Evolutionary conservation across 2,797 vertebrate species (phyloP).

Genomic region (Salarias fasciatus): DNA sequence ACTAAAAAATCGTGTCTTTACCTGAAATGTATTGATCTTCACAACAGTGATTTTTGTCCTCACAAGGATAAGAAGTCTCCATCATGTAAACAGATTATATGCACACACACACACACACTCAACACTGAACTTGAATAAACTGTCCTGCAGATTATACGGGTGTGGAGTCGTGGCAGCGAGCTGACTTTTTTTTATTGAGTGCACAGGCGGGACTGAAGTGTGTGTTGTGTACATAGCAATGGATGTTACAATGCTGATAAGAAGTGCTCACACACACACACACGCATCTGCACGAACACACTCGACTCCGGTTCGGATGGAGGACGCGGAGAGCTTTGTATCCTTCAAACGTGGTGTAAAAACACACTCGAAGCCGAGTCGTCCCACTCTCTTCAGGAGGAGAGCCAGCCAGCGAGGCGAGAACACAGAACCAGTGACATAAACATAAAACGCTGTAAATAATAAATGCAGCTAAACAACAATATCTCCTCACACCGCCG

Average conservation of each 20-base stretch:
- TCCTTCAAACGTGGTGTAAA: conserved; percentile 2
- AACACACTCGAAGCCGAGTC: background rate
- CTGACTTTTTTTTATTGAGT: background rate
- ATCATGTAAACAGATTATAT: background rate
- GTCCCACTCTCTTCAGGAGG: background rate
- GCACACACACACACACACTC: background rate
- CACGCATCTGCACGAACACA: background rate
- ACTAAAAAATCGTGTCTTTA: too few relatives aligned
- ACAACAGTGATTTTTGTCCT: too few relatives aligned
- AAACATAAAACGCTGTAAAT: conserved; percentile 21
- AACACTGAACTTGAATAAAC: conserved; percentile 9
- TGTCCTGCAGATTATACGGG: conserved; percentile 21
- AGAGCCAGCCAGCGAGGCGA: conserved; percentile 3
- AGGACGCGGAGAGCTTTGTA: background rate
- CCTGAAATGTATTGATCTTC: too few relatives aligned
- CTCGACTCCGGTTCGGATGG: background rate
- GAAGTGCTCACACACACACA: conserved; percentile 8
- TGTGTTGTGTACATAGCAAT: conserved; percentile 26
- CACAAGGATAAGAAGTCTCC: too few relatives aligned
- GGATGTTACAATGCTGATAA: conserved; percentile 45
- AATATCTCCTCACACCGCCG: conserved; percentile 7
- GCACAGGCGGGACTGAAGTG: conserved; percentile 11
- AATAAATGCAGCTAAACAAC: conserved; percentile 22
- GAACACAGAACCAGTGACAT: conserved; percentile 14
- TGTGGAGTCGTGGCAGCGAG: background rate